Evolutionary conservation across 2,113 vertebrate genomes (phyloP).

Genomic region (Semnopithecus entellus): DNA sequence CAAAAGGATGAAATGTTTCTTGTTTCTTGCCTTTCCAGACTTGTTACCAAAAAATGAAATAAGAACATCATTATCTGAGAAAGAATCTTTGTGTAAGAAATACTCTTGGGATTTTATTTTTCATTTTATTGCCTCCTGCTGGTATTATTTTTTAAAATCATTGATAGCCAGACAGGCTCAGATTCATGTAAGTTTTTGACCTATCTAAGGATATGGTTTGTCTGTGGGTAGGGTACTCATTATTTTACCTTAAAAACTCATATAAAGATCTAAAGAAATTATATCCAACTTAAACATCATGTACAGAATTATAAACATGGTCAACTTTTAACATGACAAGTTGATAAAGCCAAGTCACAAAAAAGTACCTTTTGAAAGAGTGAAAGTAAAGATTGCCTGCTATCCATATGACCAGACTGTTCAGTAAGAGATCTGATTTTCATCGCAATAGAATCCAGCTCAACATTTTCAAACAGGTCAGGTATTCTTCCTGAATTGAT

Average conservation of each 20-base stretch:
- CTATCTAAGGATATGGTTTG: neutral
- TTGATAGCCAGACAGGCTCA: neutral
- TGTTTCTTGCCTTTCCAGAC: neutral
- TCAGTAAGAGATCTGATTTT: conserved; percentile 43
- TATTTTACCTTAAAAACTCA: neutral
- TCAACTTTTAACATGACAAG: neutral
- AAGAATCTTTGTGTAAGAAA: neutral
- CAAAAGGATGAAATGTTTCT: neutral
- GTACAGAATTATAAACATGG: neutral
- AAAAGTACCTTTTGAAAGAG: conserved; percentile 80
- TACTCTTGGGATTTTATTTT: neutral
- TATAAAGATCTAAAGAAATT: neutral
- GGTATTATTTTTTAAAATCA: neutral
- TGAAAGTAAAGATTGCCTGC: conserved; percentile 49
- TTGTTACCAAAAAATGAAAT: neutral
- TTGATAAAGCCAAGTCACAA: neutral
- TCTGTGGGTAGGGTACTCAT: neutral
- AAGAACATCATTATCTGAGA: neutral
- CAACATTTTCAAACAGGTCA: conserved; percentile 78
- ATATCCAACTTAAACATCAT: neutral
- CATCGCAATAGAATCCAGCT: conserved; percentile 68
- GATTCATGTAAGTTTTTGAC: neutral
- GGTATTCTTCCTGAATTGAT: conserved; percentile 74
- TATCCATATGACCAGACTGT: conserved; percentile 28
- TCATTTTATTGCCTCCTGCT: neutral